Conservation (phyloP, 2,797 vertebrate genomes). For the Macropus fuliginosus region DNA sequence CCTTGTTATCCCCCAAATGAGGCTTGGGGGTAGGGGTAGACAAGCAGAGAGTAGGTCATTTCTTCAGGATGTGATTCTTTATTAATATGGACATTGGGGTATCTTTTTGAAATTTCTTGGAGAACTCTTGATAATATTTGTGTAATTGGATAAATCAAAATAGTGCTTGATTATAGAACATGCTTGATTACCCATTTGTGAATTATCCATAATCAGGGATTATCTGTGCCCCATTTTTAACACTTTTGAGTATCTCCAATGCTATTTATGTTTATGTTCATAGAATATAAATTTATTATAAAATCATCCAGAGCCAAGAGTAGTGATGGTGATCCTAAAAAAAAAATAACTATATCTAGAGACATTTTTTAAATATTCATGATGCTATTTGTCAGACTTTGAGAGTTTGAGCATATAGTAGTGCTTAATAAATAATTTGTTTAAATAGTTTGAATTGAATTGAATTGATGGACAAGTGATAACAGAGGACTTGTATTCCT, state of each 20-base stretch:
- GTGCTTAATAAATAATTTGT: neutral
- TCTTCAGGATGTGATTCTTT: neutral
- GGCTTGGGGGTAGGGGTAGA: neutral
- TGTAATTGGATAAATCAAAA: neutral
- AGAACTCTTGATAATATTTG: neutral
- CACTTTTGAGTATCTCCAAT: neutral
- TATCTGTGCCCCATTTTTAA: neutral
- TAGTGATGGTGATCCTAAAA: neutral
- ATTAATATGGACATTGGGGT: neutral
- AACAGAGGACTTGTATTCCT: neutral
- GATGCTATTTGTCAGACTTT: neutral
- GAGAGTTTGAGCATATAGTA: neutral
- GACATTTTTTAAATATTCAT: neutral
- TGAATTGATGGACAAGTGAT: neutral
- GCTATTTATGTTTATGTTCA: neutral
- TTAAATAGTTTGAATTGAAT: neutral
- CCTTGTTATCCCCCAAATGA: neutral
- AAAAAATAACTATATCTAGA: neutral
- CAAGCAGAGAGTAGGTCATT: neutral
- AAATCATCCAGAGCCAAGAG: neutral
- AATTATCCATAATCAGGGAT: conserved; percentile 12
- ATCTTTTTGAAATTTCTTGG: conserved; percentile 44
- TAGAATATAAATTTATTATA: neutral
- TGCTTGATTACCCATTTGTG: neutral
- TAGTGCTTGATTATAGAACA: neutral